These are phyloP conservation scores for Caenorhabditis zanzibari DNA, from an alignment of 2,888 invertebrate species.

Conservation along the genomic window DNA sequence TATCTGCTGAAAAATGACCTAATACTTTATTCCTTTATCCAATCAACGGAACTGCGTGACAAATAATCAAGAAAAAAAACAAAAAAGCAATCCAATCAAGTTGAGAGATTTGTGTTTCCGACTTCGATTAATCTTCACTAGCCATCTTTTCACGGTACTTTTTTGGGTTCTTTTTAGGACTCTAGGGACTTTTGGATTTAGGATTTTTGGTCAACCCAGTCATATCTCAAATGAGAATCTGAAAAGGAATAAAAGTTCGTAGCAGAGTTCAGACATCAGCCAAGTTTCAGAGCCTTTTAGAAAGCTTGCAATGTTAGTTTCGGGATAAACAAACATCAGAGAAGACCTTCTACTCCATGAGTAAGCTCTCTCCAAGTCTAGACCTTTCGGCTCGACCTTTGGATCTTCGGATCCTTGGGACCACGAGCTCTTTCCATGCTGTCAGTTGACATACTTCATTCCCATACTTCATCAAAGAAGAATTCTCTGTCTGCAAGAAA, in stretches of 20 bases:
- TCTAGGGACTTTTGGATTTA: slow-evolving; percentile 9
- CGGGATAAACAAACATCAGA: background rate
- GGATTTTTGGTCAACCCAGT: slow-evolving; percentile 1
- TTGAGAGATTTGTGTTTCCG: slow-evolving; percentile 48
- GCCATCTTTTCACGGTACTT: slow-evolving; percentile 16
- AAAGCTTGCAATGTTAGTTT: background rate
- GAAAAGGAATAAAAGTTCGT: slow-evolving; percentile 19
- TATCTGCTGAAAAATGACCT: slow-evolving; percentile 2
- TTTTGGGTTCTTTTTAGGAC: slow-evolving; percentile 4
- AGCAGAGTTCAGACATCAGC: background rate
- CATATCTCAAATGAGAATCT: slow-evolving; percentile 15
- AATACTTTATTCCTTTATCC: background rate
- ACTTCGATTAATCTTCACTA: slow-evolving; percentile 50
- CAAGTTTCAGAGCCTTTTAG: background rate
- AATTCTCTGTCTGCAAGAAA: slow-evolving; percentile 4
- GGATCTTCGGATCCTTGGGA: background rate
- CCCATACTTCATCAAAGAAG: slow-evolving; percentile 4
- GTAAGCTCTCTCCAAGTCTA: slow-evolving; percentile 9
- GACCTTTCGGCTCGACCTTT: slow-evolving; percentile 1
- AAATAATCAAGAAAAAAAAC: slow-evolving; percentile 16
- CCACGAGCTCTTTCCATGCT: background rate
- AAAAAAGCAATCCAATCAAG: slow-evolving; percentile 47
- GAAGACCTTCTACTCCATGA: slow-evolving; percentile 17
- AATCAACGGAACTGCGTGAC: slow-evolving; percentile 17
- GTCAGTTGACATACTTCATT: slow-evolving; percentile 5